These are phyloP conservation scores for Anniella stebbinsi DNA, from an alignment of 2,797 vertebrate genomes.

Conservation along the genomic window DNA sequence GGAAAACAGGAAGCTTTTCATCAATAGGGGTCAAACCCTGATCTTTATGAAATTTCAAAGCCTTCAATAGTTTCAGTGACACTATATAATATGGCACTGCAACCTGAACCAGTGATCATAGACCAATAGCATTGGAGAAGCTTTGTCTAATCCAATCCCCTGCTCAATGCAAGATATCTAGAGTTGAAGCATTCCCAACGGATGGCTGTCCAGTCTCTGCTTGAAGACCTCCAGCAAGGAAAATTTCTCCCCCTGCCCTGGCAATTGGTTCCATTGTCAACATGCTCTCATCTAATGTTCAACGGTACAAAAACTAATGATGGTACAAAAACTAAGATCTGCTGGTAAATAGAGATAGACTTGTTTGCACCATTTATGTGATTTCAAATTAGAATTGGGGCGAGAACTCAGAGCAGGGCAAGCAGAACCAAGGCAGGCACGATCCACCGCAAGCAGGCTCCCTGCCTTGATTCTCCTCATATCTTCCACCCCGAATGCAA, in stretches of 20 bases:
- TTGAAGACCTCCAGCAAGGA: neutral
- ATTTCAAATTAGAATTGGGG: neutral
- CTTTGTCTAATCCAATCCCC: neutral
- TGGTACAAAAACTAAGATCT: neutral
- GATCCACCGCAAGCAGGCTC: no score
- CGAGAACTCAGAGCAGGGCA: neutral
- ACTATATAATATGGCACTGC: neutral
- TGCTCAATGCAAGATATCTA: neutral
- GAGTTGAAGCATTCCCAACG: neutral
- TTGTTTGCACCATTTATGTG: neutral
- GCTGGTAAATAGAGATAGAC: neutral
- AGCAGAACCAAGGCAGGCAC: no score
- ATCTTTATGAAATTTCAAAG: conserved; percentile 9
- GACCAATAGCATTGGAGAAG: neutral
- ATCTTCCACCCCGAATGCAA: neutral
- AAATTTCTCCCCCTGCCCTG: neutral
- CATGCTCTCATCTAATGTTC: neutral
- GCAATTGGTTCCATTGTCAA: neutral
- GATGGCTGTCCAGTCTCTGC: neutral
- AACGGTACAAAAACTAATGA: neutral
- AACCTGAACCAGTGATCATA: neutral
- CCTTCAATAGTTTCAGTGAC: neutral
- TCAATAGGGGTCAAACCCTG: neutral
- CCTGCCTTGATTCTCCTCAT: neutral
- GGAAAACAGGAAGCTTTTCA: conserved; percentile 38